Conservation (phyloP, 2,797 vertebrate species). For the Diceros bicornis region DNA sequence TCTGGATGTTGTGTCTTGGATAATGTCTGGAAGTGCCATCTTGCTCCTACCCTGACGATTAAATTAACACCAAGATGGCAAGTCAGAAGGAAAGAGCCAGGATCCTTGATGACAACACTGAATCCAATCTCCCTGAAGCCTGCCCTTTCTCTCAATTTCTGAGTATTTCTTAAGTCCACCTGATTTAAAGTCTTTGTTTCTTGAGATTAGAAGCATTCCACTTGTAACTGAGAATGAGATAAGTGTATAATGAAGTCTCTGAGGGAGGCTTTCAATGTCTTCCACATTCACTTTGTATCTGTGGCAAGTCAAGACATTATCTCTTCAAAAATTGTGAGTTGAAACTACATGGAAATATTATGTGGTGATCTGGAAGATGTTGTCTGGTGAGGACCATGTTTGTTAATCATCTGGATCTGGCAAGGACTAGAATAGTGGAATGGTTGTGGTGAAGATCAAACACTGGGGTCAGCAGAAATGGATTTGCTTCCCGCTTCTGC, state of each 20-base stretch:
- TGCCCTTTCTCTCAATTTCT: neutral
- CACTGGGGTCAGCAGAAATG: neutral
- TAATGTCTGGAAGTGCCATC: neutral
- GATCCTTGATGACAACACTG: neutral
- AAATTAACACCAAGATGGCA: neutral
- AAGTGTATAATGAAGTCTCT: neutral
- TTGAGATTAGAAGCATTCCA: neutral
- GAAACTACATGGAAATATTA: neutral
- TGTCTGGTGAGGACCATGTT: neutral
- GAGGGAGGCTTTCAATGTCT: neutral
- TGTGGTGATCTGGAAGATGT: neutral
- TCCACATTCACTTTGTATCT: neutral
- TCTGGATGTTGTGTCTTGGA: neutral
- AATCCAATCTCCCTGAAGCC: neutral
- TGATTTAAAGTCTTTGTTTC: neutral
- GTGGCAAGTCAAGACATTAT: neutral
- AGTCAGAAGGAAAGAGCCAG: neutral
- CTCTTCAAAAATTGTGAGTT: neutral
- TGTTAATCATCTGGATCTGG: neutral
- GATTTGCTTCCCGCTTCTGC: neutral
- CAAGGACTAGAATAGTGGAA: neutral
- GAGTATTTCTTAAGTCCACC: neutral
- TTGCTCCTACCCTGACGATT: neutral
- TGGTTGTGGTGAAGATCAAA: neutral
- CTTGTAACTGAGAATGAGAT: neutral